Evolutionary conservation across 2,797 vertebrate genomes (phyloP).

Genomic region (Tangara arthus): DNA sequence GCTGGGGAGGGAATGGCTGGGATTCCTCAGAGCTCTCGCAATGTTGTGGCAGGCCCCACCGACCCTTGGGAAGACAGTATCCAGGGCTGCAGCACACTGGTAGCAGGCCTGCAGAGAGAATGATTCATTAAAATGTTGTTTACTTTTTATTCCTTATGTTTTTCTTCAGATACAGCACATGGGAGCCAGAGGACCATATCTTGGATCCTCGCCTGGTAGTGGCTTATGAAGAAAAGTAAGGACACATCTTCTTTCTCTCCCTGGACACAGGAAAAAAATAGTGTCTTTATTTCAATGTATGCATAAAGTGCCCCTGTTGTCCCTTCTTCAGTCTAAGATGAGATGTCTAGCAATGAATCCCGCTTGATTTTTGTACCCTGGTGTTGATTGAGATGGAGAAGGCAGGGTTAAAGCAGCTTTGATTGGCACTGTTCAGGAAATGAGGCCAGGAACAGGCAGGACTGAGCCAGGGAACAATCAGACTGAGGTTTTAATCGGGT

Average conservation of each 20-base stretch:
- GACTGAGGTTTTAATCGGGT: background rate
- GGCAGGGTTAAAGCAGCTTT: background rate
- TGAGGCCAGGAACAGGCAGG: background rate
- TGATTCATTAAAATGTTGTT: slow-evolving; percentile 42
- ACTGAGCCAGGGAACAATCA: background rate
- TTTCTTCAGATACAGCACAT: slow-evolving; percentile 92
- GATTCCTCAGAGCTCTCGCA: slow-evolving; percentile 22
- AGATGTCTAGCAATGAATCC: background rate
- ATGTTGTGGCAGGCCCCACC: background rate
- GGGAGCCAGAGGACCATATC: slow-evolving; percentile 99
- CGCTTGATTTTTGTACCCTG: background rate
- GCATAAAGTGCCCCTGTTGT: background rate
- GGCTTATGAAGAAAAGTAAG: slow-evolving; percentile 98
- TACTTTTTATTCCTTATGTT: slow-evolving; percentile 50
- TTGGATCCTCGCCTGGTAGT: slow-evolving; percentile 94
- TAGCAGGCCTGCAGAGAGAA: background rate
- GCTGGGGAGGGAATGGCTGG: background rate
- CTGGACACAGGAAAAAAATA: background rate
- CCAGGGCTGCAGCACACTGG: background rate
- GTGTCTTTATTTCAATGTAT: background rate
- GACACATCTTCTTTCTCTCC: background rate
- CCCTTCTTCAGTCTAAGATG: background rate
- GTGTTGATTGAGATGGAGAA: background rate
- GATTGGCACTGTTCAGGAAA: background rate
- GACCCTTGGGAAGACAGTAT: background rate